Conservation (phyloP, 2,797 vertebrate genomes). For the Phoebastria nigripes region DNA sequence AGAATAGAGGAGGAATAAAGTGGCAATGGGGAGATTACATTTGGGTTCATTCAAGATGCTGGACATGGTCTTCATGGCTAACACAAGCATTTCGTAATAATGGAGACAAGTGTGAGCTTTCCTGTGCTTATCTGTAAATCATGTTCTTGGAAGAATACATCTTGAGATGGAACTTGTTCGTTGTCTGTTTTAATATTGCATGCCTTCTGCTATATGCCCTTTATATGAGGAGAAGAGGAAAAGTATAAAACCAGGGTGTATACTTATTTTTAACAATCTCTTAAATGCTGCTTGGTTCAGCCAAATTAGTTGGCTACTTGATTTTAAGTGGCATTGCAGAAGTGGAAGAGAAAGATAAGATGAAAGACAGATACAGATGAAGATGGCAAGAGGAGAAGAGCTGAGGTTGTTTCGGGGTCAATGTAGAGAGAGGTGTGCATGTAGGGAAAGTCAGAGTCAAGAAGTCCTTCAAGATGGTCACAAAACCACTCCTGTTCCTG, state of each 20-base stretch:
- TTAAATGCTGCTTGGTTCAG: not conserved
- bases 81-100: not conserved
- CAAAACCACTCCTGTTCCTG: not conserved
- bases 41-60: not conserved
- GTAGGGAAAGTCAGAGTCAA: not conserved
- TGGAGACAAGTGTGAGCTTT: not conserved
- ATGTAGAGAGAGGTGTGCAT: not conserved
- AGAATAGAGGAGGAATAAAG: not conserved
- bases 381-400: not conserved
- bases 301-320: not conserved
- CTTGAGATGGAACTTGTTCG: not conserved
- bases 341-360: not conserved
- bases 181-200: not conserved
- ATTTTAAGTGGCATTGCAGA: not conserved
- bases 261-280: not conserved
- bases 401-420: not conserved
- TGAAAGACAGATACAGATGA: not conserved
- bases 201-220: not conserved
- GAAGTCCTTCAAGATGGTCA: not conserved
- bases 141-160: not conserved
- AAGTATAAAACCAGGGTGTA: not conserved
- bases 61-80: not conserved
- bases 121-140: not conserved
- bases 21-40: not conserved
- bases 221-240: not conserved